A percentile compares a stretch with the other conserved stretches of the same genome.
phyloP scores from a whole-genome alignment of 2,888 invertebrate species.

The Cosmorhoe ocellata region DNA sequence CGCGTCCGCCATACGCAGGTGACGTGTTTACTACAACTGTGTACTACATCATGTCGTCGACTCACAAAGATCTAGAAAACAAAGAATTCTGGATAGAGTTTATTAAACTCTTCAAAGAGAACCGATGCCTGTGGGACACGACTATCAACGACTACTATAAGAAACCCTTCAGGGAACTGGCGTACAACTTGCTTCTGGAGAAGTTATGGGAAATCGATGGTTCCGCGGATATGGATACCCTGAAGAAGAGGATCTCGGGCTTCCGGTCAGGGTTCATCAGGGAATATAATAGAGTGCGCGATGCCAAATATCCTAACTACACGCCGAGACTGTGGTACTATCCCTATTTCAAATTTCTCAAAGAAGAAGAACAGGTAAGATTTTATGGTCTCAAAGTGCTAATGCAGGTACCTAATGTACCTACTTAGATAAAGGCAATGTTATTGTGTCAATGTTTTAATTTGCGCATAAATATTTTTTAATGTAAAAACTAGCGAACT shows the following conservation, averaged over 20 bases:
- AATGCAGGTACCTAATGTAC: too few relatives aligned
- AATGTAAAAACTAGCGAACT: too few relatives aligned
- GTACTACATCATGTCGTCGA: too few relatives aligned
- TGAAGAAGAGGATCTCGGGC: slow-evolving; percentile 4
- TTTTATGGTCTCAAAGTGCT: too few relatives aligned
- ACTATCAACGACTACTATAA: slow-evolving; percentile 1
- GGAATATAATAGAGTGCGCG: slow-evolving; percentile 1
- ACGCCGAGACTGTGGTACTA: slow-evolving; percentile 12
- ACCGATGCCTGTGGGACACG: slow-evolving; percentile 22
- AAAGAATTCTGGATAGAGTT: slow-evolving; percentile 22
- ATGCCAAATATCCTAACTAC: background rate
- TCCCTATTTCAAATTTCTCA: slow-evolving; percentile 10
- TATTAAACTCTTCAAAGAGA: slow-evolving; percentile 21
- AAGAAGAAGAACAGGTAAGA: background rate
- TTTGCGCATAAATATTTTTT: too few relatives aligned
- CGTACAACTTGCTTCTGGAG: slow-evolving; percentile 21
- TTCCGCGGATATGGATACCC: background rate
- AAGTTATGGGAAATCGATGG: slow-evolving; percentile 24
- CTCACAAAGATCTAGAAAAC: background rate
- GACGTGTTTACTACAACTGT: too few relatives aligned
- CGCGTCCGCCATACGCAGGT: background rate
- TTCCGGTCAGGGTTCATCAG: background rate
- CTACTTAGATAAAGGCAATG: too few relatives aligned
- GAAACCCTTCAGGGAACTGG: slow-evolving; percentile 6
- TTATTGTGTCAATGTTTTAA: too few relatives aligned